Evolutionary conservation across 2,113 vertebrate species (phyloP).

Genomic region (Narcine bancroftii): DNA sequence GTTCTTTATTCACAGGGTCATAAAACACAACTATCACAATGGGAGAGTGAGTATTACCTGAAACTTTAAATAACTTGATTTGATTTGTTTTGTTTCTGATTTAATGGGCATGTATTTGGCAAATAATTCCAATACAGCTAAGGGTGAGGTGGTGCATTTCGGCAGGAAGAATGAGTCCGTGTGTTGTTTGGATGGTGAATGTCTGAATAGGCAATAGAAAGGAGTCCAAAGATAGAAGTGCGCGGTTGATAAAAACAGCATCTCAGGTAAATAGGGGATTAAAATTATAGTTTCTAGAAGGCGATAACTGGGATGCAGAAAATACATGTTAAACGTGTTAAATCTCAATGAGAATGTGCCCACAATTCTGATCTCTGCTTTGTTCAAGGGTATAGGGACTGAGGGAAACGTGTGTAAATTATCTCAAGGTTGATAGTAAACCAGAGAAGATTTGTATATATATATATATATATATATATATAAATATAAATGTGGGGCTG

Average conservation of each 20-base stretch:
- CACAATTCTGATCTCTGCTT: not conserved
- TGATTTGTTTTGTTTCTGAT: not conserved
- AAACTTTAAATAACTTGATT: not conserved
- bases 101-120: not conserved
- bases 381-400: not conserved
- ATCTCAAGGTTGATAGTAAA: not conserved
- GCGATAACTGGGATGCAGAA: not conserved
- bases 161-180: not conserved
- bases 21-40: conserved; percentile 36
- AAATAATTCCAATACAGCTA: not conserved
- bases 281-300: not conserved
- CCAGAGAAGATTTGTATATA: not conserved
- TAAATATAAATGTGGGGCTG: not conserved
- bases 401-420: not conserved
- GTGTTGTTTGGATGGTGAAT: not conserved
- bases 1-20: conserved; percentile 23
- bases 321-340: not conserved
- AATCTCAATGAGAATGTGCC: not conserved
- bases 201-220: not conserved
- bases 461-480: not conserved
- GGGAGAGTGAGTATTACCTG: conserved; percentile 39
- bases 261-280: not conserved
- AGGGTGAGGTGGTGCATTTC: not conserved
- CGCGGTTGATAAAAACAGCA: not conserved
- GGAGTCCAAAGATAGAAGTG: not conserved